These are phyloP conservation scores for Oligia latruncula DNA, from an alignment of 2,888 invertebrate species.

Conservation along the genomic window DNA sequence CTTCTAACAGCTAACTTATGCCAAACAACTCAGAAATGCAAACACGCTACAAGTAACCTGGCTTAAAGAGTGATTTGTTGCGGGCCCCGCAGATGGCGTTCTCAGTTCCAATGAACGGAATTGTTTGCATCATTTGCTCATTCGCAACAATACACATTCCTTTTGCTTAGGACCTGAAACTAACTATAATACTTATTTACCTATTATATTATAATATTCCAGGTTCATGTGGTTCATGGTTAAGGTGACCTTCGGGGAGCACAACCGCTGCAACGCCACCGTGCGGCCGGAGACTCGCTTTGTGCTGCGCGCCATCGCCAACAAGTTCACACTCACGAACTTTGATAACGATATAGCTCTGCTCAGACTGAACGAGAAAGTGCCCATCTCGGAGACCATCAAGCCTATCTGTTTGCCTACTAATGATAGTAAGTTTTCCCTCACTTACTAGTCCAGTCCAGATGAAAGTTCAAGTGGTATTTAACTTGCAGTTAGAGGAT, in stretches of 20 bases:
- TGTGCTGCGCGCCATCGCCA: constrained; percentile 93
- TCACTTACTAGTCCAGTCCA: not conserved
- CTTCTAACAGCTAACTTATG: not conserved
- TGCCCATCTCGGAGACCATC: constrained; percentile 94
- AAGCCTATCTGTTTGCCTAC: constrained; percentile 95
- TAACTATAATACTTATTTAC: not conserved
- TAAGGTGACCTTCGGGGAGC: constrained; percentile 96
- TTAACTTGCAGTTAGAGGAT: not conserved
- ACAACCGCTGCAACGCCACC: constrained; percentile 94
- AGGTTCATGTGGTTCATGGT: constrained; percentile 98
- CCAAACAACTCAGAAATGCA: not conserved
- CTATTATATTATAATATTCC: constrained; percentile 68
- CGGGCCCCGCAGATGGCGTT: not conserved
- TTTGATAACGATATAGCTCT: constrained; percentile 97
- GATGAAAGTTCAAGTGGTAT: not conserved
- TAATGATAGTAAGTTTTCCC: constrained; percentile 84
- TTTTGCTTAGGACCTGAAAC: not conserved
- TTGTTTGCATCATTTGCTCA: not conserved
- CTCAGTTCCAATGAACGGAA: not conserved
- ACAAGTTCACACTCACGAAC: constrained; percentile 95
- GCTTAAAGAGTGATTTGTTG: not conserved
- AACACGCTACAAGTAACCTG: not conserved
- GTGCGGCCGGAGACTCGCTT: constrained; percentile 94
- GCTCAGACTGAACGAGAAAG: constrained; percentile 94
- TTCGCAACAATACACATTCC: not conserved